Percentiles rank a stretch among this genome's conserved stretches.
These are phyloP conservation scores for Dromas ardeola DNA, from an alignment of 2,113 vertebrate genomes.

Conservation along the genomic window DNA sequence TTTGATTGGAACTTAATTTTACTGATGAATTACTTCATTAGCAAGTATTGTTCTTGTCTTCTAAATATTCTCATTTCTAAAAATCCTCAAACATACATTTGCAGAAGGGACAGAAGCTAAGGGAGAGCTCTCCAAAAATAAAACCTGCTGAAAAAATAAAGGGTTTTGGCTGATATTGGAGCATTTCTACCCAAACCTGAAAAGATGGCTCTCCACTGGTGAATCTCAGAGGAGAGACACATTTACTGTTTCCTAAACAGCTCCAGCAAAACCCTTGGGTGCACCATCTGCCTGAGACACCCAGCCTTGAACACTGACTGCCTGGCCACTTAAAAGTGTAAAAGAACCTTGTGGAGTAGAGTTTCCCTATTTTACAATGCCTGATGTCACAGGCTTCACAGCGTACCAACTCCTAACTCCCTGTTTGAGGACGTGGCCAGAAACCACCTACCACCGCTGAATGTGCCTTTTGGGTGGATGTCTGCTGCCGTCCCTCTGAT, in stretches of 20 bases:
- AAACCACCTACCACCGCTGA: background rate
- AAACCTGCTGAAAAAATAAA: background rate
- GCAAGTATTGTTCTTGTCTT: background rate
- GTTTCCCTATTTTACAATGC: background rate
- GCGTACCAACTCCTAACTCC: background rate
- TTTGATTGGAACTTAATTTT: slow-evolving; percentile 29
- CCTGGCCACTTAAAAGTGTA: background rate
- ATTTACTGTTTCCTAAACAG: background rate
- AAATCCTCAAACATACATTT: background rate
- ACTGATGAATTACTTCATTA: background rate
- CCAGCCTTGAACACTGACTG: background rate
- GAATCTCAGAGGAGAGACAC: background rate
- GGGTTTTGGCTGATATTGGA: background rate
- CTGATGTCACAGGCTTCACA: background rate
- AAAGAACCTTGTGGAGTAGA: background rate
- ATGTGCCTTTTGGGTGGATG: background rate
- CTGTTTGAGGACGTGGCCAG: background rate
- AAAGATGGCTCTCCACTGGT: background rate
- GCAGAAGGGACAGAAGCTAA: background rate
- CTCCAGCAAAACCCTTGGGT: background rate
- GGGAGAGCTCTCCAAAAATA: background rate
- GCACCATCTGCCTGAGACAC: background rate
- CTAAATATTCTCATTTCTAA: background rate
- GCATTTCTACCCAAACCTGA: background rate
- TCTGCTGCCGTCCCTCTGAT: background rate